Percentiles rank a stretch among this genome's conserved stretches.
phyloP scores from a whole-genome alignment of 2,888 invertebrate genomes.

The Syrista parreyssii region DNA sequence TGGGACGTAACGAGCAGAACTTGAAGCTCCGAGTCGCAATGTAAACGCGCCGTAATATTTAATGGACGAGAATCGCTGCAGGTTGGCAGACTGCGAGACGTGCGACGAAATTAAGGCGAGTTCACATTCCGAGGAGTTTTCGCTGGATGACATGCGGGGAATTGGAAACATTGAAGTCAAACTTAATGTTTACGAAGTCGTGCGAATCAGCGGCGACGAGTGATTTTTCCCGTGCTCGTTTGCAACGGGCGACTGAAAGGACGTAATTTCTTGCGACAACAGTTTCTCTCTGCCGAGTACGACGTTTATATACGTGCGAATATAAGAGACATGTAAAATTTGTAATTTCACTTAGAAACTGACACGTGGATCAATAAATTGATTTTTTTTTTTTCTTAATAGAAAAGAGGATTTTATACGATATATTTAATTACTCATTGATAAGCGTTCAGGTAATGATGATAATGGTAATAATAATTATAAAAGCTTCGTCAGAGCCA shows the following conservation, averaged over 20 bases:
- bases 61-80: not conserved
- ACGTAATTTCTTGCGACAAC: not conserved
- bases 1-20: not conserved
- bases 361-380: too few species aligned
- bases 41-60: not conserved
- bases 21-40: not conserved
- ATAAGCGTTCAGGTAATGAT: not conserved
- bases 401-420: too few species aligned
- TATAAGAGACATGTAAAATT: too few species aligned
- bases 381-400: too few species aligned
- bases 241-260: not conserved
- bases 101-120: not conserved
- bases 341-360: too few species aligned
- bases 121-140: not conserved
- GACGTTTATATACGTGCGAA: too few species aligned
- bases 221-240: not conserved
- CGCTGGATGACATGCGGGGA: not conserved
- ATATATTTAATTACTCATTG: not conserved
- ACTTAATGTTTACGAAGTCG: not conserved
- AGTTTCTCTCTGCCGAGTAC: not conserved
- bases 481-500: not conserved
- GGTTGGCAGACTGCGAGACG: not conserved
- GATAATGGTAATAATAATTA: not conserved
- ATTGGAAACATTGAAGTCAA: not conserved
- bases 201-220: not conserved